Evolutionary conservation across 2,113 vertebrate genomes (phyloP).

Genomic region (Mormyrus iriodes): DNA sequence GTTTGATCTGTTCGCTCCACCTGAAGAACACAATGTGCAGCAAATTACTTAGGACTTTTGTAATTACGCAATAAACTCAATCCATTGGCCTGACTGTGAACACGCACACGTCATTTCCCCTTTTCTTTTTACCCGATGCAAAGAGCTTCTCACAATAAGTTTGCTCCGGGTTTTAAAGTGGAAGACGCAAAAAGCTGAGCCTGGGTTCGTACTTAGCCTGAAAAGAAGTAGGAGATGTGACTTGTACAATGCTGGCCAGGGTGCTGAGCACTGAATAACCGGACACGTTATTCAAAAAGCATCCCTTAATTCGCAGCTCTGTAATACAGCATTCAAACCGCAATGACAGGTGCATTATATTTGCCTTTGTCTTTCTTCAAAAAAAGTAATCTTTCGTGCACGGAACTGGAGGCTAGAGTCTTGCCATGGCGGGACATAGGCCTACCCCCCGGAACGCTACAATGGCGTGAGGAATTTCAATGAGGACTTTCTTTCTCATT

Average conservation of each 20-base stretch:
- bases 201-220: neutral
- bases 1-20: neutral
- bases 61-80: neutral
- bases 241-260: neutral
- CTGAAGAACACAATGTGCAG: neutral
- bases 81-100: neutral
- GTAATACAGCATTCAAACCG: neutral
- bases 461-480: conserved; percentile 13
- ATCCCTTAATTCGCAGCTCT: neutral
- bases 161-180: neutral
- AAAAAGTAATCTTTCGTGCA: conserved; percentile 3
- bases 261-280: neutral
- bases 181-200: neutral
- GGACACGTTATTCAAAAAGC: neutral
- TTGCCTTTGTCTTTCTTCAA: neutral
- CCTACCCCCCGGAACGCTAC: neutral
- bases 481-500: conserved; percentile 10
- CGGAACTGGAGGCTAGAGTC: neutral
- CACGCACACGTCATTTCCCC: neutral
- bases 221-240: neutral
- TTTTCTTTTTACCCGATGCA: neutral
- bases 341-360: neutral
- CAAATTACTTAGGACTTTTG: neutral
- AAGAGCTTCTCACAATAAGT: neutral
- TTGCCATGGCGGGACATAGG: neutral